Evolutionary conservation across 2,113 vertebrate genomes (phyloP).

Genomic region (Elephantulus edwardii): DNA sequence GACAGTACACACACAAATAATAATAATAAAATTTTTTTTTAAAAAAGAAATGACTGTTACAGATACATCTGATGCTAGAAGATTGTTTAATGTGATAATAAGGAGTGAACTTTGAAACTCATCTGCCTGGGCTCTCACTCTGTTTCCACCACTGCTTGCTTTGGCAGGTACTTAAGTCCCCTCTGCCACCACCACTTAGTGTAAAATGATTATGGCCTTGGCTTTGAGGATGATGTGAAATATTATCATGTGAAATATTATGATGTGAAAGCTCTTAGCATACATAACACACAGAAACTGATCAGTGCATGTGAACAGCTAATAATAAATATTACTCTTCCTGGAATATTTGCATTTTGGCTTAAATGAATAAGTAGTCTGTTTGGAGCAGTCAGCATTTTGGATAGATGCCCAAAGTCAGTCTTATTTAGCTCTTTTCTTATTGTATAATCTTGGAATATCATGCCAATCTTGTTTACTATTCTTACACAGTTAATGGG

Average conservation of each 20-base stretch:
- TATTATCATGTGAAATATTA: not conserved
- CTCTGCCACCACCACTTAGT: not conserved
- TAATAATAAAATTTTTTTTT: no score
- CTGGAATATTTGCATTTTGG: not conserved
- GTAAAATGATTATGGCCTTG: not conserved
- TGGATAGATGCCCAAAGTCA: not conserved
- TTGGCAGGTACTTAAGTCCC: not conserved
- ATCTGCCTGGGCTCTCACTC: not conserved
- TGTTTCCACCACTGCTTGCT: not conserved
- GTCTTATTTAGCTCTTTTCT: conserved; percentile 10
- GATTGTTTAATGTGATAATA: not conserved
- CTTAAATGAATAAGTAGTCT: not conserved
- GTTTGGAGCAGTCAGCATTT: not conserved
- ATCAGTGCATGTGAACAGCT: not conserved
- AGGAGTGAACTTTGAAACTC: not conserved
- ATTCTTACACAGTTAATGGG: not conserved
- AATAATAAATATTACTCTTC: conserved; percentile 5
- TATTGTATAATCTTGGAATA: not conserved
- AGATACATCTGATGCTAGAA: not conserved
- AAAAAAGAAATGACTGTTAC: not conserved
- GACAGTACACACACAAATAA: no score
- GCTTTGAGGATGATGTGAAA: not conserved
- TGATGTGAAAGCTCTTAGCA: not conserved
- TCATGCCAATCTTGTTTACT: not conserved
- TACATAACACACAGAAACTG: not conserved